Evolutionary conservation across 2,113 vertebrate genomes (phyloP).

Genomic region (Tetraodon nigroviridis): DNA sequence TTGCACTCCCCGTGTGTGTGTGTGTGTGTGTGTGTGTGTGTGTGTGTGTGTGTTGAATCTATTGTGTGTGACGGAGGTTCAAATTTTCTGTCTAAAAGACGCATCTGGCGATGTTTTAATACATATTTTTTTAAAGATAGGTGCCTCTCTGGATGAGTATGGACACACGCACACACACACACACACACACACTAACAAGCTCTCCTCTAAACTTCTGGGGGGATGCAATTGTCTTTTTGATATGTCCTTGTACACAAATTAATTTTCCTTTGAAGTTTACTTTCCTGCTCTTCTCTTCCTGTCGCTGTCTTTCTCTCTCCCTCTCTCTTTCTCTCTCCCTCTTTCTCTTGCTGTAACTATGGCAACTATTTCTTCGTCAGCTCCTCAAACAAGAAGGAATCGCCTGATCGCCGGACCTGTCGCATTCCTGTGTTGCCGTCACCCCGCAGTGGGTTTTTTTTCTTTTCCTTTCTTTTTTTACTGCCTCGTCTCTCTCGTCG

Average conservation of each 20-base stretch:
- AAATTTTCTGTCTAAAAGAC: too few relatives aligned
- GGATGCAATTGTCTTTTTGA: constrained; percentile 55
- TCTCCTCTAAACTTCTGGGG: constrained; percentile 27
- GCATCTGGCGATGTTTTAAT: background rate
- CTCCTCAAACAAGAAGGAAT: constrained; percentile 53
- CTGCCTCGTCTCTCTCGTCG: constrained; percentile 31
- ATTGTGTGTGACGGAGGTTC: too few relatives aligned
- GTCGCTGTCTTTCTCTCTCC: constrained; percentile 16
- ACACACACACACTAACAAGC: constrained; percentile 10
- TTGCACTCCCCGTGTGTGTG: constrained; percentile 21
- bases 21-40: background rate
- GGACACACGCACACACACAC: background rate
- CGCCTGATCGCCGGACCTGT: constrained; percentile 49
- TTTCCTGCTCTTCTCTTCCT: constrained; percentile 13
- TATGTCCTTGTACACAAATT: constrained; percentile 62
- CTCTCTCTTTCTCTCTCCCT: constrained; percentile 14
- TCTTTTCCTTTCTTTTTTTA: constrained; percentile 6
- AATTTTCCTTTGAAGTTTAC: constrained; percentile 55
- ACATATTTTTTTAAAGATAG: constrained; percentile 16
- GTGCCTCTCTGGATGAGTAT: constrained; percentile 27
- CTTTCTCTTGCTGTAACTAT: constrained; percentile 53
- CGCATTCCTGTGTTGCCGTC: constrained; percentile 44
- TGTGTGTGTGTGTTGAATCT: too few relatives aligned
- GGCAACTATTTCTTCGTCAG: constrained; percentile 66
- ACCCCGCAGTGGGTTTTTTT: constrained; percentile 19